These are phyloP conservation scores for Lycaon pictus DNA, from an alignment of 2,113 vertebrate species.

Conservation along the genomic window DNA sequence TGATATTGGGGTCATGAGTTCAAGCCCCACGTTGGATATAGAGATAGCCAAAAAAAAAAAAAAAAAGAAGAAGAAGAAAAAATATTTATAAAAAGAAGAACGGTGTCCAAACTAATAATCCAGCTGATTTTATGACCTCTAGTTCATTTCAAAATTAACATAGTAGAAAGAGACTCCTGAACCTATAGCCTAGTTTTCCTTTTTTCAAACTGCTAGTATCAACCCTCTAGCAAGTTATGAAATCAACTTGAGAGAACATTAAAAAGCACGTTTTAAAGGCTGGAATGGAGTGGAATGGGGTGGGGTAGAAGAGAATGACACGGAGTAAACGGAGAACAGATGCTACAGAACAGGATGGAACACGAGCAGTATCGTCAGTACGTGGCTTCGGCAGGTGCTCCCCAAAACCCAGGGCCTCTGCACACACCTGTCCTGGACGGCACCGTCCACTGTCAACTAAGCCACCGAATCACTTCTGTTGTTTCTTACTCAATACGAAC, in stretches of 20 bases:
- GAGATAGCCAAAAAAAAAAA: not conserved
- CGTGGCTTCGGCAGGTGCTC: not conserved
- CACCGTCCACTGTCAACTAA: not conserved
- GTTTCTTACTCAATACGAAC: slow-evolving; percentile 10
- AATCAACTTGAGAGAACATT: not conserved
- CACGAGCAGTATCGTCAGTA: not conserved
- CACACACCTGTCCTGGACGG: no score
- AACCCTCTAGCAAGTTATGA: not conserved
- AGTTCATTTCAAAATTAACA: slow-evolving; percentile 39
- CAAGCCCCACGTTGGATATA: not conserved
- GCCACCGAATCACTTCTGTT: not conserved
- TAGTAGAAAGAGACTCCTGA: not conserved
- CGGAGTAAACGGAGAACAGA: not conserved
- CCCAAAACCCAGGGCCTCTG: not conserved
- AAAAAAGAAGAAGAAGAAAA: not conserved
- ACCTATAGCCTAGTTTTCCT: not conserved
- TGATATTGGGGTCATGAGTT: not conserved
- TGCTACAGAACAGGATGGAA: not conserved
- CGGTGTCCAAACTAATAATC: not conserved
- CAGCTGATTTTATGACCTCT: not conserved
- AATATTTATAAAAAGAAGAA: not conserved
- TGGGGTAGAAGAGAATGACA: not conserved
- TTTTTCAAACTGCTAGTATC: not conserved
- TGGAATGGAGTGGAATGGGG: not conserved
- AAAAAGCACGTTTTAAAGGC: slow-evolving; percentile 13